Evolutionary conservation across 2,888 invertebrate genomes (phyloP).

Genomic region (Pammene fasciana): DNA sequence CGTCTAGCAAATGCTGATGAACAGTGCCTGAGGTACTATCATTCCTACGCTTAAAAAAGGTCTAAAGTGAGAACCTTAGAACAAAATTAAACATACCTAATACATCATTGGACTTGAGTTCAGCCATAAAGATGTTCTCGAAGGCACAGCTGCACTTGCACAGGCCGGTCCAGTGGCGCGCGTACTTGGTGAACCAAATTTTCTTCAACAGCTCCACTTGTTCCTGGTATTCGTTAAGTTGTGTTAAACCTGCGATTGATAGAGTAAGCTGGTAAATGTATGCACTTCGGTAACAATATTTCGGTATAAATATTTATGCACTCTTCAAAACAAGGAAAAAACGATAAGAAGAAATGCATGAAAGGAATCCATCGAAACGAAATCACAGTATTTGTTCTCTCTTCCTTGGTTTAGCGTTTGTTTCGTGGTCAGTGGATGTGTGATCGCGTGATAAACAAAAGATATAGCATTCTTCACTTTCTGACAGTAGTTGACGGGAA

Average conservation of each 20-base stretch:
- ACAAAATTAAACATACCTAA: constrained; percentile 69
- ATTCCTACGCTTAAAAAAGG: no score
- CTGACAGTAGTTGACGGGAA: constrained; percentile 12
- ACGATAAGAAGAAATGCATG: neutral
- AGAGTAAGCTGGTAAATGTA: neutral
- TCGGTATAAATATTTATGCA: neutral
- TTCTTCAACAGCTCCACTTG: constrained; percentile 85
- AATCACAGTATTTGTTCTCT: neutral
- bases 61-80: no score
- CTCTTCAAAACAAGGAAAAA: neutral
- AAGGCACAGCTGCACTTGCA: constrained; percentile 95
- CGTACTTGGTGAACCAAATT: constrained; percentile 93
- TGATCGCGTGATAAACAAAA: neutral
- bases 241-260: constrained; percentile 73
- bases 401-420: neutral
- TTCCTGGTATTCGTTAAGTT: constrained; percentile 85
- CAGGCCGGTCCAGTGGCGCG: constrained; percentile 89
- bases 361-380: neutral
- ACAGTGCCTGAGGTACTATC: no score
- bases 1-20: no score
- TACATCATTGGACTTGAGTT: constrained; percentile 90
- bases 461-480: constrained; percentile 8
- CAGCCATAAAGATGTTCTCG: constrained; percentile 96
- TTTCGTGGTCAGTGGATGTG: constrained; percentile 5
- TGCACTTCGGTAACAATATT: no score